Percentiles rank a stretch among this genome's conserved stretches.
phyloP scores from a whole-genome alignment of 2,888 invertebrate genomes.

The Leptinotarsa juncta region DNA sequence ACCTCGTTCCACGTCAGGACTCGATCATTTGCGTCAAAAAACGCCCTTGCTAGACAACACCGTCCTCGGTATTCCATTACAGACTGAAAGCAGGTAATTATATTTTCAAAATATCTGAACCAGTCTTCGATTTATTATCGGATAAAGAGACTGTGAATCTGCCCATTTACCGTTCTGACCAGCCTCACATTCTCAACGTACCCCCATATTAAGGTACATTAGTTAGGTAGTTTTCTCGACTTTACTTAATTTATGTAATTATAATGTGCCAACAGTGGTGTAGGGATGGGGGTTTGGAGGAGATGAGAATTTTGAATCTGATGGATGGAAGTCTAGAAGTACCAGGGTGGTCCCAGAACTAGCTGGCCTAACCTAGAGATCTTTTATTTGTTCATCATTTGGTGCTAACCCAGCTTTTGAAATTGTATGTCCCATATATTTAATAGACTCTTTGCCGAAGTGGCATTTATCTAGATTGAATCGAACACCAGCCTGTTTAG shows the following conservation, averaged over 20 bases:
- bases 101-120: constrained; percentile 66
- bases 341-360: too few species aligned
- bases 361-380: constrained; percentile 41
- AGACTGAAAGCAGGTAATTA: constrained; percentile 64
- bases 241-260: constrained; percentile 65
- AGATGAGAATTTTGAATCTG: background rate
- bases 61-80: constrained; percentile 61
- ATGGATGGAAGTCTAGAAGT: too few species aligned
- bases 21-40: background rate
- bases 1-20: too few species aligned
- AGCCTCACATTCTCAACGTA: constrained; percentile 56
- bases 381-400: constrained; percentile 44
- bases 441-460: too few species aligned
- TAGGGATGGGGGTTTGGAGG: background rate
- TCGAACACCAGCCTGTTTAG: too few species aligned
- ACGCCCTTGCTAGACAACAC: constrained; percentile 37
- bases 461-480: too few species aligned
- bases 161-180: constrained; percentile 26
- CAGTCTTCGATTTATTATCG: constrained; percentile 70
- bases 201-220: constrained; percentile 64
- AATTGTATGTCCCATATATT: constrained; percentile 43
- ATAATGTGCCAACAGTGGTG: constrained; percentile 54
- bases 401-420: constrained; percentile 36
- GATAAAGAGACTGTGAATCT: constrained; percentile 60
- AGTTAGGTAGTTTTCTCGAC: constrained; percentile 65